These are phyloP conservation scores for Pelochelys cantorii DNA, from an alignment of 2,797 vertebrate species.

Conservation along the genomic window DNA sequence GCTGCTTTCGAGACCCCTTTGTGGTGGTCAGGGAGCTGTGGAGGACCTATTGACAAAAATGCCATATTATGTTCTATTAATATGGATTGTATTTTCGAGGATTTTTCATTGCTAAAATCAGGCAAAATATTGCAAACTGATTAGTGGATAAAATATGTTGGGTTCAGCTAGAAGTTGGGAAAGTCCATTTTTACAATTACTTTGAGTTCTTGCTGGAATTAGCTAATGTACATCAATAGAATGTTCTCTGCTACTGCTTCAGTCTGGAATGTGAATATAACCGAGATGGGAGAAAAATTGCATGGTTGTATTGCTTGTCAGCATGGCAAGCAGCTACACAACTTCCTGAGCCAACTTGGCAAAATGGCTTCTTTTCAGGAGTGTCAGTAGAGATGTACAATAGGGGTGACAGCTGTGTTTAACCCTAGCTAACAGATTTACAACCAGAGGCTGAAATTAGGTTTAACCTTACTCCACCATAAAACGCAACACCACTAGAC, in stretches of 20 bases:
- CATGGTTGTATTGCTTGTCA: neutral
- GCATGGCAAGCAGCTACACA: neutral
- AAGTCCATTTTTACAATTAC: neutral
- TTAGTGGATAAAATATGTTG: neutral
- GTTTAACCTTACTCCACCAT: neutral
- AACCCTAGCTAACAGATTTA: neutral
- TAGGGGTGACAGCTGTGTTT: neutral
- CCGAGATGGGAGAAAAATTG: neutral
- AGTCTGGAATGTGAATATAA: neutral
- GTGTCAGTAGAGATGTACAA: neutral
- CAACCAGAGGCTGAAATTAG: neutral
- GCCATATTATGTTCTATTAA: neutral
- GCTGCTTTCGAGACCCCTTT: neutral
- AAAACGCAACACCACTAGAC: neutral
- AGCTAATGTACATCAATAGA: neutral
- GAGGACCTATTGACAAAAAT: neutral
- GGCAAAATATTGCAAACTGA: neutral
- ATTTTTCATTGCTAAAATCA: neutral
- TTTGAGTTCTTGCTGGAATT: neutral
- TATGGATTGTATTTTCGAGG: neutral
- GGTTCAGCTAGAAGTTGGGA: neutral
- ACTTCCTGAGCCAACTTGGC: neutral
- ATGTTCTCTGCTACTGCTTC: neutral
- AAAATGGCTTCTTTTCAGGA: neutral
- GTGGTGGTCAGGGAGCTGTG: neutral